Conservation (phyloP, 2,797 vertebrate species). For the Malacoraja senta region DNA sequence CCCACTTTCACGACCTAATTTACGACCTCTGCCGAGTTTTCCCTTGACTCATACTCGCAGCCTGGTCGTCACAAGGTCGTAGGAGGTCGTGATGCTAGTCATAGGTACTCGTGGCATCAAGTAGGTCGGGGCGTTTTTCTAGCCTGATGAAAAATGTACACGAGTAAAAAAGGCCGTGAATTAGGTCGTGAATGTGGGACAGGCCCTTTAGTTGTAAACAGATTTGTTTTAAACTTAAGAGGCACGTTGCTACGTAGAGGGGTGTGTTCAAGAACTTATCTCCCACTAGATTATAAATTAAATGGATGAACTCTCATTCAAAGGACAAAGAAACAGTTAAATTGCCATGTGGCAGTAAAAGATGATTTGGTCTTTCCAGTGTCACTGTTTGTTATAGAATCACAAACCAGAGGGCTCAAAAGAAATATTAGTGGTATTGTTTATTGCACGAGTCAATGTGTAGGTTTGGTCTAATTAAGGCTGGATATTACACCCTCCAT, state of each 20-base stretch:
- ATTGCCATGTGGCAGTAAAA: not conserved
- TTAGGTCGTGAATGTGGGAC: not conserved
- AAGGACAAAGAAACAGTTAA: not conserved
- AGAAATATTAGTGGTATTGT: not conserved
- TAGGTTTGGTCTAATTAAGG: not conserved
- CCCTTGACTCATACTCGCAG: too few relatives aligned
- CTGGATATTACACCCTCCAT: not conserved
- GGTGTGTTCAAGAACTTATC: not conserved
- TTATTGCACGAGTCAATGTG: not conserved
- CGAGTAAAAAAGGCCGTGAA: not conserved
- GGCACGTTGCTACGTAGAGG: not conserved
- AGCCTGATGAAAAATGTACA: too few relatives aligned
- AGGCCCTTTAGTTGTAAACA: not conserved
- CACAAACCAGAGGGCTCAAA: too few relatives aligned
- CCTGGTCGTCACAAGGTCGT: too few relatives aligned
- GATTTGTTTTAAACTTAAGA: not conserved
- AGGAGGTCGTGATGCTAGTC: too few relatives aligned
- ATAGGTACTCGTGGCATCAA: too few relatives aligned
- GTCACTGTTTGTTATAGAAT: not conserved
- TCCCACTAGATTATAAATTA: not conserved
- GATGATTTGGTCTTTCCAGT: not conserved
- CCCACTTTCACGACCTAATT: too few relatives aligned
- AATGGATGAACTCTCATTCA: not conserved
- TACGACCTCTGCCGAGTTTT: too few relatives aligned
- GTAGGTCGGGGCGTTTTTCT: too few relatives aligned